Percentiles rank a stretch among this genome's conserved stretches.
These are phyloP conservation scores for Odocoileus virginianus DNA, from an alignment of 2,113 vertebrate genomes.

Conservation along the genomic window DNA sequence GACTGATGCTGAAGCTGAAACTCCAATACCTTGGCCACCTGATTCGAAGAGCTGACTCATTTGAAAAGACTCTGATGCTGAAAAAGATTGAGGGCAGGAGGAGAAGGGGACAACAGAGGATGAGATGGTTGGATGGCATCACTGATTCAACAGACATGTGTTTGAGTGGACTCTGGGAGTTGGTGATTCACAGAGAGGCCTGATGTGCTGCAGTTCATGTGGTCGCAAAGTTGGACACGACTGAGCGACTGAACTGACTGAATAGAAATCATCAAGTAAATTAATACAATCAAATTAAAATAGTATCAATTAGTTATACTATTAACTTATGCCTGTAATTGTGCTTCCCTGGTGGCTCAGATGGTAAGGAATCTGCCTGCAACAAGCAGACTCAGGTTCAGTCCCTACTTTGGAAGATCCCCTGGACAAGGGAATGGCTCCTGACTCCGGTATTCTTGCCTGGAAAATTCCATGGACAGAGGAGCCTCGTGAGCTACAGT, in stretches of 20 bases:
- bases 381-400: no score
- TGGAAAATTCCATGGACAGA: neutral
- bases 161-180: accelerated
- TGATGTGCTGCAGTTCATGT: accelerated
- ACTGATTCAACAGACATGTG: accelerated
- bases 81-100: neutral
- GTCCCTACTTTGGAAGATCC: neutral
- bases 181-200: neutral
- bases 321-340: neutral
- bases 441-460: no score
- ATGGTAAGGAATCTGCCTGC: no score
- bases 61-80: neutral
- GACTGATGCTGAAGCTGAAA: neutral
- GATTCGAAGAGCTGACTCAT: neutral
- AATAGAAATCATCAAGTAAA: neutral
- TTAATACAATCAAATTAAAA: neutral
- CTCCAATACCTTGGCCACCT: neutral
- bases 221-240: accelerated
- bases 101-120: accelerated
- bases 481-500: neutral
- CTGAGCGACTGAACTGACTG: accelerated
- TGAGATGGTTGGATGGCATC: neutral
- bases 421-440: neutral
- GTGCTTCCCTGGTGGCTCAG: no score
- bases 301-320: neutral